Percentiles rank a stretch among this genome's conserved stretches.
Conservation (phyloP, 2,113 vertebrate genomes). For the Neomonachus schauinslandi region DNA sequence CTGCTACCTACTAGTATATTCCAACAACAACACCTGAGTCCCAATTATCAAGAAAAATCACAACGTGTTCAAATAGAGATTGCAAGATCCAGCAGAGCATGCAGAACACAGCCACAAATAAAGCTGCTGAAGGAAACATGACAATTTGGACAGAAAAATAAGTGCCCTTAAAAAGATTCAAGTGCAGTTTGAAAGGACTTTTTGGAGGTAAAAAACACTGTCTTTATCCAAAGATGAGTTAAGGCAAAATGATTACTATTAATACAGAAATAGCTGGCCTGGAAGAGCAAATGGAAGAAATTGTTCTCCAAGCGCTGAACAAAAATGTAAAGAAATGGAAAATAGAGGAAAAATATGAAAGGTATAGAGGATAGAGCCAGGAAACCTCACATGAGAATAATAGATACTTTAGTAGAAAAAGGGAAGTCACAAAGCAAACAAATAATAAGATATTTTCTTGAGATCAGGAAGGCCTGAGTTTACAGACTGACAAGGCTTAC, state of each 20-base stretch:
- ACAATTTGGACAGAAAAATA: neutral
- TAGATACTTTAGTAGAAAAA: neutral
- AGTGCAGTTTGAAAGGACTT: neutral
- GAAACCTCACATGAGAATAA: neutral
- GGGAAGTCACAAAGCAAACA: neutral
- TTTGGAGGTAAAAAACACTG: slow-evolving; percentile 24
- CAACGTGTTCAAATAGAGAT: neutral
- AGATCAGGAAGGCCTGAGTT: neutral
- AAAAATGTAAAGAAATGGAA: slow-evolving; percentile 1
- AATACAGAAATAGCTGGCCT: slow-evolving; percentile 26
- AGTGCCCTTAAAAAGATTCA: neutral
- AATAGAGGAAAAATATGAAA: neutral
- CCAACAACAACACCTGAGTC: neutral
- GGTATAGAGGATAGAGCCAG: neutral
- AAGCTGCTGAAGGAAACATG: neutral
- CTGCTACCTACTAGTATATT: neutral
- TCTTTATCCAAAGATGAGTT: neutral
- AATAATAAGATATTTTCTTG: neutral
- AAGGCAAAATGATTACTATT: neutral
- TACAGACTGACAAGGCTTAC: neutral
- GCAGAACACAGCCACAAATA: neutral
- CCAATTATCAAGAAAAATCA: neutral
- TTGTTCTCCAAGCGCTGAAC: neutral
- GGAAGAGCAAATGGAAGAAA: slow-evolving; percentile 24
- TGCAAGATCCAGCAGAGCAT: neutral